phyloP scores from a whole-genome alignment of 92 coral and sea anemone genomes.

The Nematostella vectensis region DNA sequence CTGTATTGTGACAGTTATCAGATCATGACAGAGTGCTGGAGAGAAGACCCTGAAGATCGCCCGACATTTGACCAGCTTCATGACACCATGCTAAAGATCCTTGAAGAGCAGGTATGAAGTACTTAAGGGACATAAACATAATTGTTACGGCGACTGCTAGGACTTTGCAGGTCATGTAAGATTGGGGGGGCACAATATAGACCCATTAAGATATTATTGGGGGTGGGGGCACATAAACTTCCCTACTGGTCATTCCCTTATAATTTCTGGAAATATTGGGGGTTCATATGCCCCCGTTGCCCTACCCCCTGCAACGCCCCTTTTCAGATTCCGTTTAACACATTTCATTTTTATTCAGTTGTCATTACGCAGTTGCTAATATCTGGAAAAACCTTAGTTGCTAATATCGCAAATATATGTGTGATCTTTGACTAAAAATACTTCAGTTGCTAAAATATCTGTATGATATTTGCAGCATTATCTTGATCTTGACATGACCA shows the following conservation, averaged over 20 bases:
- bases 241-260: background rate
- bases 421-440: too few relatives aligned
- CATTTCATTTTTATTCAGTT: background rate
- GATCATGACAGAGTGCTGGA: constrained; percentile 2
- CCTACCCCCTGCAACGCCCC: too few relatives aligned
- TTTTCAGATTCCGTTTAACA: too few relatives aligned
- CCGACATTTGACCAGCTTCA: constrained; percentile 1
- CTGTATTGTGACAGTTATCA: background rate
- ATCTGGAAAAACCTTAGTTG: background rate
- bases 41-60: background rate
- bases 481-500: background rate
- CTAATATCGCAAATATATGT: too few relatives aligned
- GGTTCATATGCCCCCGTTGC: too few relatives aligned
- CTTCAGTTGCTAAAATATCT: too few relatives aligned
- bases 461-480: background rate
- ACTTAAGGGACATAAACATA: background rate
- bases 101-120: background rate
- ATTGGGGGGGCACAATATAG: too few relatives aligned
- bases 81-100: constrained; percentile 5
- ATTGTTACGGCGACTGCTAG: background rate
- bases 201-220: background rate
- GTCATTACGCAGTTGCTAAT: background rate
- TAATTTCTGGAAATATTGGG: too few relatives aligned
- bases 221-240: background rate
- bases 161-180: too few relatives aligned